These are phyloP conservation scores for Trichechus manatus DNA, from an alignment of 2,113 vertebrate genomes.

Conservation along the genomic window DNA sequence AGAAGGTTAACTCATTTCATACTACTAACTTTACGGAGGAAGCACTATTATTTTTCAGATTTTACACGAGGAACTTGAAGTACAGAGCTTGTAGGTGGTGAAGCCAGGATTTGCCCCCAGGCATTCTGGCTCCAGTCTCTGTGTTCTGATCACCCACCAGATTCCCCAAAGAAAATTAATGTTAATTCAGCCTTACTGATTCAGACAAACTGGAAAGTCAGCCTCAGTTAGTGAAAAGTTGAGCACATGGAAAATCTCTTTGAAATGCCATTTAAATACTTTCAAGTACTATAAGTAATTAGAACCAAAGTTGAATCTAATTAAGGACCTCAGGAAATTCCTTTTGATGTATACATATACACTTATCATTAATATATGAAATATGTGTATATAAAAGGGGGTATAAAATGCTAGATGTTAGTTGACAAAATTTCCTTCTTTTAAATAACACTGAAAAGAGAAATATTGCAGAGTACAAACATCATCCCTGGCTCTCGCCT, in stretches of 20 bases:
- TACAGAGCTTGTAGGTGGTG: background rate
- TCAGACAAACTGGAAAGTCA: background rate
- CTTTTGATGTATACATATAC: background rate
- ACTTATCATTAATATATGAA: background rate
- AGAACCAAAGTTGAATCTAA: background rate
- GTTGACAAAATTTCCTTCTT: conserved; percentile 22
- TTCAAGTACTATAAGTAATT: background rate
- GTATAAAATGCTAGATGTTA: background rate
- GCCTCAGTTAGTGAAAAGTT: background rate
- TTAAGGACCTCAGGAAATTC: background rate
- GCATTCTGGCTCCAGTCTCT: background rate
- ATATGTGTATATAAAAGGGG: background rate
- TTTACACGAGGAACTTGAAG: conserved; percentile 35
- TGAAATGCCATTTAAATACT: background rate
- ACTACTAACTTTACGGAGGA: background rate
- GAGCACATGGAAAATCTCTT: background rate
- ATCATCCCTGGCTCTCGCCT: background rate
- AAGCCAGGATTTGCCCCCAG: background rate
- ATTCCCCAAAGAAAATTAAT: conserved; percentile 12
- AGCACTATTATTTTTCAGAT: background rate
- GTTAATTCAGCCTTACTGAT: background rate
- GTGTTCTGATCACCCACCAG: background rate
- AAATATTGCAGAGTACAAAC: background rate
- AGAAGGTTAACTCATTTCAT: background rate
- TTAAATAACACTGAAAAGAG: conserved; percentile 36